Evolutionary conservation across 2,888 invertebrate genomes (phyloP).

Genomic region (Incurvaria masculella): DNA sequence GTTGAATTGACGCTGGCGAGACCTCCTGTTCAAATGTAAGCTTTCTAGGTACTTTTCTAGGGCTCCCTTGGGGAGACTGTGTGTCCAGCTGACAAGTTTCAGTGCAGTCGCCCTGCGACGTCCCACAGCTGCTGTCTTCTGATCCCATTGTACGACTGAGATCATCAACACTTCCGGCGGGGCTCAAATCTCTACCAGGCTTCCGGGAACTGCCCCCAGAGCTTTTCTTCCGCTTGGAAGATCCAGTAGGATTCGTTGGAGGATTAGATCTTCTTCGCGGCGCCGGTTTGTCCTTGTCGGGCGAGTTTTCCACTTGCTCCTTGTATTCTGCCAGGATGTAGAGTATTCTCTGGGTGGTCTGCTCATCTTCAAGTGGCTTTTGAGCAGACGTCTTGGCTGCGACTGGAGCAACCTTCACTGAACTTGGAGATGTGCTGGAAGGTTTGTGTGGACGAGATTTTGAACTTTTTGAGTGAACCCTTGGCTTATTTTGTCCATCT

Average conservation of each 20-base stretch:
- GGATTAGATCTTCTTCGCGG: constrained; percentile 72
- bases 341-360: constrained; percentile 75
- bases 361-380: constrained; percentile 78
- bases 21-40: constrained; percentile 48
- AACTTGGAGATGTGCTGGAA: constrained; percentile 55
- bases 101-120: constrained; percentile 53
- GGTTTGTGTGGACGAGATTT: constrained; percentile 54
- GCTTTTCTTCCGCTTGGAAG: constrained; percentile 67
- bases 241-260: constrained; percentile 67
- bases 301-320: constrained; percentile 75
- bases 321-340: constrained; percentile 78
- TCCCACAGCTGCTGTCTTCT: constrained; percentile 73
- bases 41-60: constrained; percentile 43
- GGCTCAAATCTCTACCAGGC: constrained; percentile 56
- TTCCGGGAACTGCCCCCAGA: constrained; percentile 59
- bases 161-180: constrained; percentile 61
- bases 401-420: constrained; percentile 63
- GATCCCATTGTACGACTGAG: constrained; percentile 68
- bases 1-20: constrained; percentile 22
- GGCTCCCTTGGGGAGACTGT: constrained; percentile 55
- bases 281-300: constrained; percentile 80
- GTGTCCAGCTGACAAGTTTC: constrained; percentile 48
- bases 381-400: constrained; percentile 56
- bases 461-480: constrained; percentile 35
- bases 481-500: constrained; percentile 28